phyloP scores from a whole-genome alignment of 1,140 invertebrate genomes.

The Sitodiplosis mosellana region DNA sequence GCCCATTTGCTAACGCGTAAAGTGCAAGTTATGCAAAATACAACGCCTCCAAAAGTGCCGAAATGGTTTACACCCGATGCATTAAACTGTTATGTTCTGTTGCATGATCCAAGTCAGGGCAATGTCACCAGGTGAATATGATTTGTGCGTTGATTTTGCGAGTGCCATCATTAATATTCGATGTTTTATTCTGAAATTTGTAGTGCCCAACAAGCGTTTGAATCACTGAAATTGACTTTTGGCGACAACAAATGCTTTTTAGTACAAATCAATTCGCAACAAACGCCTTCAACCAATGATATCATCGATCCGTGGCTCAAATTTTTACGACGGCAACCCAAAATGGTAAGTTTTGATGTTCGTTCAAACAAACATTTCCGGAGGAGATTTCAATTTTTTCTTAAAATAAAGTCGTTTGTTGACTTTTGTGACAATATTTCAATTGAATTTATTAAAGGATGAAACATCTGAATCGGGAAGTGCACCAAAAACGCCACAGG shows the following conservation, averaged over 20 bases:
- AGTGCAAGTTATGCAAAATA: constrained; percentile 57
- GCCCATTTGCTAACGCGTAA: constrained; percentile 59
- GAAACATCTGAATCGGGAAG: constrained; percentile 37
- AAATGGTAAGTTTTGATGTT: constrained; percentile 27
- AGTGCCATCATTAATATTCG: neutral
- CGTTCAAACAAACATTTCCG: too few species aligned
- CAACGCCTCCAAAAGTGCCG: constrained; percentile 53
- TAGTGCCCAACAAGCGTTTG: constrained; percentile 66
- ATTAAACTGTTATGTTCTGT: constrained; percentile 73
- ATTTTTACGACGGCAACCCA: constrained; percentile 43
- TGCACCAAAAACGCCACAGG: constrained; percentile 38
- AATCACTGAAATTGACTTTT: constrained; percentile 67
- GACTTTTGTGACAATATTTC: constrained; percentile 7
- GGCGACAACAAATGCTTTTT: constrained; percentile 72
- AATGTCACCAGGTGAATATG: constrained; percentile 16
- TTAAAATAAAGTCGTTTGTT: constrained; percentile 8
- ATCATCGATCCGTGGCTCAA: constrained; percentile 68
- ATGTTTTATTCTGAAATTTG: constrained; percentile 13
- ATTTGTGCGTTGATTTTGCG: neutral
- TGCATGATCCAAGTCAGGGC: constrained; percentile 51
- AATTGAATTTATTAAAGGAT: constrained; percentile 15
- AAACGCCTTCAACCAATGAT: constrained; percentile 29
- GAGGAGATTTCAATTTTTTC: constrained; percentile 4
- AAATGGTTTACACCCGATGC: constrained; percentile 81
- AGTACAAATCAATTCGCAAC: constrained; percentile 65